Base-by-base conservation (phyloP, 2,888 invertebrate species). In the Macroteleia sp. region DNA sequence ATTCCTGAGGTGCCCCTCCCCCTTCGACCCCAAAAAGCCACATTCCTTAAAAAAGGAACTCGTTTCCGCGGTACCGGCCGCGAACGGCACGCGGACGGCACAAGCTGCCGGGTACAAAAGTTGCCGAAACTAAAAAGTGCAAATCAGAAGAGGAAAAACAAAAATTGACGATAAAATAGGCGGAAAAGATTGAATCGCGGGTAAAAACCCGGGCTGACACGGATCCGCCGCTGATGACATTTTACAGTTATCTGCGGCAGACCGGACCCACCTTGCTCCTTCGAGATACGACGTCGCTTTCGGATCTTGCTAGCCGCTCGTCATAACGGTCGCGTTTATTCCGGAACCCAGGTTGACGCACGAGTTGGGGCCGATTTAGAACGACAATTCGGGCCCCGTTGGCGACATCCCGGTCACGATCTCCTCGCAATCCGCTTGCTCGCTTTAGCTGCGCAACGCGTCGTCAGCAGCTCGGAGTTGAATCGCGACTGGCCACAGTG, bases 181-280 rank as follows among this genome's bases (percentile, higher is more conserved):
- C n/a, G n/a, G n/a, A n/a, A n/a, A n/a, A n/a, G n/a, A n/a, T n/a
- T n/a, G n/a, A n/a, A n/a, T n/a, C n/a, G n/a, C n/a, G n/a, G n/a
- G n/a, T n/a, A n/a, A n/a, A 70, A 82, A 82, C 80, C 79, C 81
- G 80, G 80, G 64, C 77, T 87, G 90, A 90, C 90, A 90, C 83
- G 90, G 88, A 90, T 90, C 88, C 87, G 81, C 81, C 80, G 85
- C 82, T 82, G 87, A 87, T 89, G 90, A 89, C 87, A 90, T 88
- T 91, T 89, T 91, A 90, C 91, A 91, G 91, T 91, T 91, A 91
- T 89, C 87, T 88, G 85, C 80, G 83, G 85, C 85, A 81, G 84
- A 82, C 85, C 85, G 57, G 84, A 84, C 86, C 84, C 85, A 86
- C 85, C 85, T 85, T 83, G 73, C 59, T 80, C 56, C 78, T 70